These are phyloP conservation scores for Agapornis canus DNA, from an alignment of 2,797 vertebrate genomes.

Conservation along the genomic window DNA sequence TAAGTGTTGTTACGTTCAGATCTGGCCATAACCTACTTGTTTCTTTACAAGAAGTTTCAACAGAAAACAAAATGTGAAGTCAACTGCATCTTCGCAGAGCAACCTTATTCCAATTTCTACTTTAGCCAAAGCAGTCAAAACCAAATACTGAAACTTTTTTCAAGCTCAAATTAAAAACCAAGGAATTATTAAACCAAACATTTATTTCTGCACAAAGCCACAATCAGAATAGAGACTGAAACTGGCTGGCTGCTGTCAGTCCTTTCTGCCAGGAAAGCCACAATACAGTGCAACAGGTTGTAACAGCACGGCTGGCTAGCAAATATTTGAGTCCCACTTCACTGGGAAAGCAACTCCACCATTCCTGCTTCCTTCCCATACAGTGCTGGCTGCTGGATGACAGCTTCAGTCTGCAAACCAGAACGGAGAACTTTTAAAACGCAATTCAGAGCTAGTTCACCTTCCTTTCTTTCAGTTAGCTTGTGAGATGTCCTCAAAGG, in stretches of 20 bases:
- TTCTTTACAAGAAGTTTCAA: not conserved
- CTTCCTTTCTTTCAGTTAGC: not conserved
- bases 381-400: not conserved
- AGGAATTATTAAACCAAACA: not conserved
- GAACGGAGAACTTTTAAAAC: not conserved
- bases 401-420: not conserved
- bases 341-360: not conserved
- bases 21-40: not conserved
- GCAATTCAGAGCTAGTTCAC: not conserved
- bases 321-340: not conserved
- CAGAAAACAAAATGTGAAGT: not conserved
- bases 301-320: not conserved
- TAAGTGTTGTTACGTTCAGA: not conserved
- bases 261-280: not conserved
- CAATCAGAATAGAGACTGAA: not conserved
- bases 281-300: not conserved
- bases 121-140: not conserved
- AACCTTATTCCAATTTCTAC: not conserved
- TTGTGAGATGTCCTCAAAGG: not conserved
- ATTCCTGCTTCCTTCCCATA: not conserved
- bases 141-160: not conserved
- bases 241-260: not conserved
- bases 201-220: not conserved
- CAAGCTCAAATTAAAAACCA: not conserved
- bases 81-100: not conserved